phyloP scores from a whole-genome alignment of 2,888 invertebrate species.

The Trachelus stipa region DNA sequence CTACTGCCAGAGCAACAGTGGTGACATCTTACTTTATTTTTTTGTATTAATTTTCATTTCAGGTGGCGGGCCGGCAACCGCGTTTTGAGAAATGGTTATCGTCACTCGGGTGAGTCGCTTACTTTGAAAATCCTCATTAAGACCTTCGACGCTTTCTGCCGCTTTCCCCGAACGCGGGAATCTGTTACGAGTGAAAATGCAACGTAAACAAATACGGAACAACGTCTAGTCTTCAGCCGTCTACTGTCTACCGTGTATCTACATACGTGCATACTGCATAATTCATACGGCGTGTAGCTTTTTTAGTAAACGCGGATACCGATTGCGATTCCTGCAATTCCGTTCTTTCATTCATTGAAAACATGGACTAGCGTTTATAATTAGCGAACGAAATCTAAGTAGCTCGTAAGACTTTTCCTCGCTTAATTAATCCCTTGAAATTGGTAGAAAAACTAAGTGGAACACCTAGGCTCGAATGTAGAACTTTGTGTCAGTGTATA shows the following conservation, averaged over 20 bases:
- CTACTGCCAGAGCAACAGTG: not conserved
- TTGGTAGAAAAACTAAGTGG: not conserved
- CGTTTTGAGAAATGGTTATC: slow-evolving; percentile 76
- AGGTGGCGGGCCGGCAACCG: slow-evolving; percentile 63
- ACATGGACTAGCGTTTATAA: not conserved
- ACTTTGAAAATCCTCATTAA: slow-evolving; percentile 6
- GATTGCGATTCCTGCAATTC: not conserved
- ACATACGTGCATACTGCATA: not conserved
- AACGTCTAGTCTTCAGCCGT: not conserved
- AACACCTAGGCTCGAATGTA: not conserved
- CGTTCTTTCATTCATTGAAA: not conserved
- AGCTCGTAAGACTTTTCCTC: not conserved
- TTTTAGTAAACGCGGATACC: not conserved
- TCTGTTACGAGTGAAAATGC: slow-evolving; percentile 59
- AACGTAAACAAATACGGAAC: not conserved
- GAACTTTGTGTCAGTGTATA: not conserved
- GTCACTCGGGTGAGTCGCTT: slow-evolving; percentile 78
- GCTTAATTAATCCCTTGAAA: not conserved
- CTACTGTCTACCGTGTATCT: not conserved
- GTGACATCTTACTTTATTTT: not conserved
- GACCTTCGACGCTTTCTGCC: slow-evolving; percentile 31
- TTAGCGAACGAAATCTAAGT: not conserved
- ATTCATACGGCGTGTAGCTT: not conserved
- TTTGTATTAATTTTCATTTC: slow-evolving; percentile 32
- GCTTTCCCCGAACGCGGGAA: slow-evolving; percentile 54